Evolutionary conservation across 2,888 invertebrate species (phyloP), one percentile per base, ranked within the genome.

Genomic region (Nasonovia ribisnigri): DNA sequence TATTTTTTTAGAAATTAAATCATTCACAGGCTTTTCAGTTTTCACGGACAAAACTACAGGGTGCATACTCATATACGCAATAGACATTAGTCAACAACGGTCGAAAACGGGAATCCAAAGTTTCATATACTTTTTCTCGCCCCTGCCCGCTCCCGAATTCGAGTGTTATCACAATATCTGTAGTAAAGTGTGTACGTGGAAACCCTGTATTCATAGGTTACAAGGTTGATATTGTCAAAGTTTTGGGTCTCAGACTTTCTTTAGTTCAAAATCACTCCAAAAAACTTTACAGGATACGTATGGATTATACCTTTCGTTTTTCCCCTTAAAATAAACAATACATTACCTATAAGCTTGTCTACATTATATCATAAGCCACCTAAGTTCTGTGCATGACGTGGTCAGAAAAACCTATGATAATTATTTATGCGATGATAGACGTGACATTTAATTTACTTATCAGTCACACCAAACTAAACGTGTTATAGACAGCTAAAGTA

Each of bases 241-340:
- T 91, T 91, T 91, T 20, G 43, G 54, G 5, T 57, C 84, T 91
- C 43, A 84, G 24, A 57, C 43, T 84, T 57, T 3, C 43, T 84
- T 29, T 42, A 42, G 84, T 43, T 84, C 43, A 42, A 84, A 91
- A 91, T 84, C n/a, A 29, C 84, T 43, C 29, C n/a, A 42, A 43
- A 43, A 84, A 51, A 91, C 54, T 57, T 91, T 84, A 57, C 43
- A 91, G 20, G 42, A 91, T n/a, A 91, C 84, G 42, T 16, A 90
- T n/a, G 20, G 2, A 20, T 77, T 36, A 46, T 46, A 77, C 36
- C 36, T 77, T 36, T 16, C n/a, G 0, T 5, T n/a, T n/a, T 16
- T 20, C 6, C 36, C 36, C 8, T 36, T 36, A 20, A 36, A 36
- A 36, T 77, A 77, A 24, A 20, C 26, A 77, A 77, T 77, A 36